These are phyloP conservation scores for Chaetops frenatus DNA, from an alignment of 2,113 vertebrate genomes.

Conservation along the genomic window DNA sequence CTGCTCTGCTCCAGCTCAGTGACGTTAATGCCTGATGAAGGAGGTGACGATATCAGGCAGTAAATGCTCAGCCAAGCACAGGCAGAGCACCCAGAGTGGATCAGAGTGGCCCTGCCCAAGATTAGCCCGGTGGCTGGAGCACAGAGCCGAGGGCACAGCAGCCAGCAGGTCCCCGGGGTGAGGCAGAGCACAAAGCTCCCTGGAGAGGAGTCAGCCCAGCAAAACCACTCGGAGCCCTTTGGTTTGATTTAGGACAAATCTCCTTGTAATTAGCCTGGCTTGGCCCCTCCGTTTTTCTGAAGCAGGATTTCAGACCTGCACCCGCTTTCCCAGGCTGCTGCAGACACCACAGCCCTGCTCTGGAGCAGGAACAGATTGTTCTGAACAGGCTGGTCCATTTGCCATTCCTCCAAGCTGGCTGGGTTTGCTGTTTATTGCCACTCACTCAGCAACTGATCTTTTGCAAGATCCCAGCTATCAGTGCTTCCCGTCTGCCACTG, in stretches of 20 bases:
- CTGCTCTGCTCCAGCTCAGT: not conserved
- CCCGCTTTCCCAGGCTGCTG: not conserved
- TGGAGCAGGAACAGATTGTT: conserved; percentile 46
- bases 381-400: conserved; percentile 41
- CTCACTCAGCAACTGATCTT: not conserved
- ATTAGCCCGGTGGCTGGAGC: not conserved
- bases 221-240: not conserved
- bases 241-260: not conserved
- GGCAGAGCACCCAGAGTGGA: not conserved
- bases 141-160: not conserved
- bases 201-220: not conserved
- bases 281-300: not conserved
- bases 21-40: not conserved
- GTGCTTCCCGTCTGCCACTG: not conserved
- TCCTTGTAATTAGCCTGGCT: not conserved
- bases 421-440: conserved; percentile 21
- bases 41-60: not conserved
- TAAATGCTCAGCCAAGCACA: not conserved
- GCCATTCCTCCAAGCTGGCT: conserved; percentile 3
- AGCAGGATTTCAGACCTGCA: conserved; percentile 3
- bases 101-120: not conserved
- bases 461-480: not conserved
- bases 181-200: not conserved
- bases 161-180: rapidly evolving
- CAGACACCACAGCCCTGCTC: not conserved